Percentiles rank a stretch among this genome's conserved stretches.
Evolutionary conservation across 1,140 invertebrate genomes (phyloP).

Genomic region (Patella vulgata): DNA sequence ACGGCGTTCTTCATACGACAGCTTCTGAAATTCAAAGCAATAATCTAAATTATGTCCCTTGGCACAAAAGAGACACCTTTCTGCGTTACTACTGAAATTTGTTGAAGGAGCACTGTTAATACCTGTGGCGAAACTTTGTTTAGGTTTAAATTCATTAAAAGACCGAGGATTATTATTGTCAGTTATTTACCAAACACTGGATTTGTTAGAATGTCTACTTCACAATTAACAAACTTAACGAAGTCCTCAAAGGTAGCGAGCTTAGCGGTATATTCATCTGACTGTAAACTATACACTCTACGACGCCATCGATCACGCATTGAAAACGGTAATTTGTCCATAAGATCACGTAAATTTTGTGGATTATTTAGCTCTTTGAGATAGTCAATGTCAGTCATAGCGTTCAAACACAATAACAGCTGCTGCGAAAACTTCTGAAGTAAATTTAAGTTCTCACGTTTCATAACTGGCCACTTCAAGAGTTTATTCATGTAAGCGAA

Average conservation of each 20-base stretch:
- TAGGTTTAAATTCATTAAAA: too few relatives aligned
- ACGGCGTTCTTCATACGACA: not conserved
- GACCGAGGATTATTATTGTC: too few relatives aligned
- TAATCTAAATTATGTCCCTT: not conserved
- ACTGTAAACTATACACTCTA: not conserved
- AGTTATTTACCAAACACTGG: not conserved
- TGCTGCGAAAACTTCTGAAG: too few relatives aligned
- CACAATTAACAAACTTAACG: conserved; percentile 3
- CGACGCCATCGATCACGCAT: not conserved
- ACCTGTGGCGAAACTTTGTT: not conserved
- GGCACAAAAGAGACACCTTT: not conserved
- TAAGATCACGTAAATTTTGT: not conserved
- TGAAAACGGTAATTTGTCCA: conserved; percentile 1
- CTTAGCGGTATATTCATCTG: not conserved
- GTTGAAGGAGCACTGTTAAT: too few relatives aligned
- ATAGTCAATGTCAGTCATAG: not conserved
- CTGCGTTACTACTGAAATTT: too few relatives aligned
- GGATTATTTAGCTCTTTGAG: conserved; percentile 2
- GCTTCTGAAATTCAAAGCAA: conserved; percentile 3
- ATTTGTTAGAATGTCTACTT: not conserved
- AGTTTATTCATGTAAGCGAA: too few relatives aligned
- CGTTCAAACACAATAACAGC: too few relatives aligned
- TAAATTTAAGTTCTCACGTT: too few relatives aligned
- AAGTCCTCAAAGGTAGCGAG: conserved; percentile 5
- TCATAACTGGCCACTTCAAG: too few relatives aligned